phyloP scores from a whole-genome alignment of 2,113 vertebrate species.

The Phalacrocorax brasilianus region DNA sequence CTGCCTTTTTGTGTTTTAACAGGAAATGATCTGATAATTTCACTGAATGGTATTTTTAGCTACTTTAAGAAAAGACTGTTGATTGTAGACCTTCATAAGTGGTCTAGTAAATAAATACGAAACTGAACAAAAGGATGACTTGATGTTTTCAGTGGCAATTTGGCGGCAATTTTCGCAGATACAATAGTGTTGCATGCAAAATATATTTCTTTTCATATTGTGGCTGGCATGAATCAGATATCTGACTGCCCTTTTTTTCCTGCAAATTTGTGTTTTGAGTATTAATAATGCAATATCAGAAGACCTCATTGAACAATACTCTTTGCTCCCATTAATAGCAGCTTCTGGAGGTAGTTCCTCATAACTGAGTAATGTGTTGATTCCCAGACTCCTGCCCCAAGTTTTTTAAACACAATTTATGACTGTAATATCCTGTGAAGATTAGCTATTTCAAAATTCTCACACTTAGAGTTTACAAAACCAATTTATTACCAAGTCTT shows the following conservation, averaged over 20 bases:
- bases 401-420: constrained; percentile 33
- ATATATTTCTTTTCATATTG: background rate
- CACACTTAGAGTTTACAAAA: background rate
- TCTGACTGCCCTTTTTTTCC: background rate
- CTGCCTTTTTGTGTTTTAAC: constrained; percentile 11
- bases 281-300: background rate
- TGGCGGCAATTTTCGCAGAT: background rate
- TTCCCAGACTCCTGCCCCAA: background rate
- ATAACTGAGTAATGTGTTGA: background rate
- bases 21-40: background rate
- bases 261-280: background rate
- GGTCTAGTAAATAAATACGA: constrained; percentile 35
- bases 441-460: constrained; percentile 11
- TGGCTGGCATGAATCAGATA: background rate
- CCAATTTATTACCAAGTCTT: background rate
- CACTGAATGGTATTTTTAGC: background rate
- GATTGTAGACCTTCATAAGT: background rate
- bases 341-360: background rate
- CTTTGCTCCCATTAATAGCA: background rate
- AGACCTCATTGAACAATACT: background rate
- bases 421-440: constrained; percentile 7
- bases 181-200: background rate
- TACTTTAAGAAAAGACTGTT: background rate
- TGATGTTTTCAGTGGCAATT: background rate
- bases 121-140: constrained; percentile 19